Base-by-base conservation (phyloP, 2,888 invertebrate genomes). In the Scaptomyza cyrtandrae region DNA sequence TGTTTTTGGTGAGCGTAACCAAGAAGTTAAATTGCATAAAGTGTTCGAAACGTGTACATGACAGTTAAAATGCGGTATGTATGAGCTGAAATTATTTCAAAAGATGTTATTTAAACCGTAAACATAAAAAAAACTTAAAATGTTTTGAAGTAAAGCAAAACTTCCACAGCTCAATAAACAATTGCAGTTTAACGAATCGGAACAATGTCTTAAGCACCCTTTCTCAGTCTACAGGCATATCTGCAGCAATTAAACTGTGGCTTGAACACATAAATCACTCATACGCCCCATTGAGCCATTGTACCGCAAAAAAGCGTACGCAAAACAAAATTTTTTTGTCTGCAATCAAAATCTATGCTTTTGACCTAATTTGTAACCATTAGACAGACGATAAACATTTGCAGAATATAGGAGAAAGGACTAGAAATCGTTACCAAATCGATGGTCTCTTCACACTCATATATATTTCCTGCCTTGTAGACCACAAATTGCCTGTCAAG, bases 341-440 rank as follows among this genome's bases (percentile, higher is more conserved):
- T 53, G 48, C 53, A 35, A 43, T 55, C 55, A 48, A 64, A 16
- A 55, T 64, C 55, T 60, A 52, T 52, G 57, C 37, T 16, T 29
- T 16, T 69, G 77, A 69, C 86, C 86, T 61, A 71, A 83, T 83
- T 81, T 86, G 83, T 71, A 55, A 58, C 80, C 63, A 79, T 86
- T 83, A 67, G 83, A 80, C 86, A 73, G 68, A 66, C 76, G 80
- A 86, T 82, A 86, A 73, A 86, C 76, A 82, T 67, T 56, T n/a
- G 6, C 37, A 37, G n/a, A n/a, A n/a, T 46, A 11, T 11, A 0
- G 10, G 45, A 44, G 48, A 33, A 33, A 7, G 29, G 16, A 56
- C 37, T 37, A 29, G 48, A 29, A 35, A 19, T 46, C 50, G 43
- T 37, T 10, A 37, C 33, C 31, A 45, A 61, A 61, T 77, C 66